Evolutionary conservation across 2,113 vertebrate genomes (phyloP).

Genomic region (Amphiprion ocellaris): DNA sequence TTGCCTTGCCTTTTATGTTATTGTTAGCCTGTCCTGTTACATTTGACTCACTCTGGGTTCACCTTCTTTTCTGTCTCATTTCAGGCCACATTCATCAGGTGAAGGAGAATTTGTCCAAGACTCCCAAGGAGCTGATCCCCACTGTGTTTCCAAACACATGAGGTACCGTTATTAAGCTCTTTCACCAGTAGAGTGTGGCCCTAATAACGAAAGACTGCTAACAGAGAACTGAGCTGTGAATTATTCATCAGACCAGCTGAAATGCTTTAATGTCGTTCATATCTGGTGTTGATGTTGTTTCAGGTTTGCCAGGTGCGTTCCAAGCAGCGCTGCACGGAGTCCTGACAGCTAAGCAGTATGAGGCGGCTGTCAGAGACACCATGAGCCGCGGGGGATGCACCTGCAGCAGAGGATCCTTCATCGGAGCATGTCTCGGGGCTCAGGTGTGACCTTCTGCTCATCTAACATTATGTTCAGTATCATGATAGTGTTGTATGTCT

Average conservation of each 20-base stretch:
- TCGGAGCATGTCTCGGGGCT: slow-evolving; percentile 84
- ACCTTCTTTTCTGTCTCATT: slow-evolving; percentile 18
- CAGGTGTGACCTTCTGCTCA: slow-evolving; percentile 70
- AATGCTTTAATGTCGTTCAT: not conserved
- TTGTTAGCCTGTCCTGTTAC: not conserved
- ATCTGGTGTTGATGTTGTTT: slow-evolving; percentile 4
- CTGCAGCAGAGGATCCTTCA: slow-evolving; percentile 84
- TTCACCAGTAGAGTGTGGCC: not conserved
- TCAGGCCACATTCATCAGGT: slow-evolving; percentile 81
- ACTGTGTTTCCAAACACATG: slow-evolving; percentile 81
- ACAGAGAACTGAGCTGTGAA: not conserved
- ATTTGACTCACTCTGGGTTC: not conserved
- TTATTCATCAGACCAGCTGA: not conserved
- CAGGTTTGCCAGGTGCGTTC: slow-evolving; percentile 86
- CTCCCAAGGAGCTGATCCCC: slow-evolving; percentile 75
- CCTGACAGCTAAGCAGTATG: slow-evolving; percentile 78
- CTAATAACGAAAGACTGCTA: not conserved
- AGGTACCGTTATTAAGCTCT: slow-evolving; percentile 64
- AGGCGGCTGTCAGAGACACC: slow-evolving; percentile 80
- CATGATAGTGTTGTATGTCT: not conserved
- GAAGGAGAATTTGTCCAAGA: slow-evolving; percentile 77
- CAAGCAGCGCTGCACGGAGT: slow-evolving; percentile 84
- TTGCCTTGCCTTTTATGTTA: too few relatives aligned
- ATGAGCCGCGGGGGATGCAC: slow-evolving; percentile 85
- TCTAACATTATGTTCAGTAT: not conserved